Evolutionary conservation across 2,888 invertebrate genomes (phyloP).

Genomic region (Melanotus villosus): DNA sequence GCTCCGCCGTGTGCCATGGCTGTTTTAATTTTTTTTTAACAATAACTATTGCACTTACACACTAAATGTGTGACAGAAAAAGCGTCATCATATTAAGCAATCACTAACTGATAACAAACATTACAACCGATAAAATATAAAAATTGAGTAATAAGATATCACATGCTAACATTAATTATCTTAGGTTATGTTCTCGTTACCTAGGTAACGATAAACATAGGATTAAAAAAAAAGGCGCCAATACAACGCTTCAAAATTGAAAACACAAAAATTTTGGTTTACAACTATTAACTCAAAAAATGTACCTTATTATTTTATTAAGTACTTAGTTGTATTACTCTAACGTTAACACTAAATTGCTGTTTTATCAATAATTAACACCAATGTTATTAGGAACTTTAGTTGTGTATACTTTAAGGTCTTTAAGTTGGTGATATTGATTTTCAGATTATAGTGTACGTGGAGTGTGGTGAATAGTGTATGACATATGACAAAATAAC

Average conservation of each 20-base stretch:
- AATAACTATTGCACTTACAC: background rate
- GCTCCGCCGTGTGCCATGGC: conserved; percentile 25
- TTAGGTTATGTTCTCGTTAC: conserved; percentile 9
- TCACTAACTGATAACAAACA: background rate
- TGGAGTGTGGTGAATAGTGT: conserved; percentile 49
- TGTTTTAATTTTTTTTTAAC: background rate
- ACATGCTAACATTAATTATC: background rate
- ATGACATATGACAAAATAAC: conserved; percentile 46
- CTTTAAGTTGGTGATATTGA: background rate
- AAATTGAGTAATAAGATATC: conserved; percentile 1
- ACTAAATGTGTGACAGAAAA: conserved; percentile 3
- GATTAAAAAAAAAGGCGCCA: background rate
- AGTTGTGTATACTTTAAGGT: no score
- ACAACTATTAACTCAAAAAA: no score
- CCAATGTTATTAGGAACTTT: no score
- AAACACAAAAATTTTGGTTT: no score
- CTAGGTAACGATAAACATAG: background rate
- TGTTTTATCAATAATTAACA: no score
- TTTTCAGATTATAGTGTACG: conserved; percentile 46
- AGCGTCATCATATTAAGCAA: conserved; percentile 3
- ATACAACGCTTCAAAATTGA: no score
- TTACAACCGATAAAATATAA: conserved; percentile 3
- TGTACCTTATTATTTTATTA: no score
- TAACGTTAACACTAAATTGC: no score
- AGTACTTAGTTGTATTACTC: no score